Conservation (phyloP, 2,113 vertebrate genomes). For the Crotalus helleri region DNA sequence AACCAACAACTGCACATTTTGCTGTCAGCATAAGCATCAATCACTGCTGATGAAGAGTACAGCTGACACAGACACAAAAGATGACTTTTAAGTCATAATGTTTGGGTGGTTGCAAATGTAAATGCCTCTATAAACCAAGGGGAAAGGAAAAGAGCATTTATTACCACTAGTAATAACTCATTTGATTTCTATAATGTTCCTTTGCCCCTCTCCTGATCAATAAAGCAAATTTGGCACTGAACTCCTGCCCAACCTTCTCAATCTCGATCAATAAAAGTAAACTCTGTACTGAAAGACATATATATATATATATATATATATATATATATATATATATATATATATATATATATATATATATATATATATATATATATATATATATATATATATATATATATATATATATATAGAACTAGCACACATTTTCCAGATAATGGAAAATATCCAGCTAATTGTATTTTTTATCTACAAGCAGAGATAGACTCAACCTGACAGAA, state of each 20-base stretch:
- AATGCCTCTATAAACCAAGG: background rate
- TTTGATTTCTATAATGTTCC: background rate
- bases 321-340: too few species aligned
- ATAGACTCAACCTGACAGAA: background rate
- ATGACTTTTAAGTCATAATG: background rate
- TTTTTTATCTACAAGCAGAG: background rate
- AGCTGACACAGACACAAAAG: background rate
- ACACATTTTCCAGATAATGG: background rate
- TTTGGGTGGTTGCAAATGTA: background rate
- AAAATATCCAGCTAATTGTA: background rate
- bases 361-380: too few species aligned
- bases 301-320: background rate
- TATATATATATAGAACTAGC: background rate
- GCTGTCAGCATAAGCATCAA: constrained; percentile 33
- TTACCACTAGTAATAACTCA: background rate
- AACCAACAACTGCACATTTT: constrained; percentile 18
- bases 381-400: too few species aligned
- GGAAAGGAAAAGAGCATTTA: background rate
- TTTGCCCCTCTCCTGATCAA: background rate
- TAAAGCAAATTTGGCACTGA: background rate
- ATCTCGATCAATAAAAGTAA: background rate
- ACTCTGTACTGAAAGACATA: background rate
- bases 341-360: too few species aligned
- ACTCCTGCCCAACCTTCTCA: background rate
- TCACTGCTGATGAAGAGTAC: constrained; percentile 33